Evolutionary conservation across 2,888 invertebrate species (phyloP), one percentile per base, ranked within the genome.

Genomic region (Therioaphis trifolii): DNA sequence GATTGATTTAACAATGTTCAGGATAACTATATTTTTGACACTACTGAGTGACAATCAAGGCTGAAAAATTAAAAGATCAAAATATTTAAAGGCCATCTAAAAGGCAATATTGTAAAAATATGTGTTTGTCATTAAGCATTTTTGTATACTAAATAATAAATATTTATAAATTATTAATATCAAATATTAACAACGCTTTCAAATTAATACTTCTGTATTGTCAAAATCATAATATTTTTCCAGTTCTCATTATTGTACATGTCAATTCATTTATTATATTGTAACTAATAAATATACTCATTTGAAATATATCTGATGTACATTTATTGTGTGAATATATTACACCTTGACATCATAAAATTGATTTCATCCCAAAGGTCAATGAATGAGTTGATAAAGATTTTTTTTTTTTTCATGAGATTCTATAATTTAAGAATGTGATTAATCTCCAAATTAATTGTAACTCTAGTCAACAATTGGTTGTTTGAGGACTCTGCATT

Each of bases 191-290:
- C 21, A 40, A 40, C 4, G 14, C 58, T 43, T 69, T 5, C n/a
- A 75, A 43, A 27, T 52, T 58, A 58, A 9, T 27, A 43, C 55
- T 55, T 29, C 21, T 12, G 7, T 58, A 58, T 43, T 58, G 40
- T 27, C 27, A 24, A 58, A 40, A 43, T 40, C 35, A n/a, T n/a
- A 40, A 21, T 58, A 75, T 58, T 43, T 24, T 75, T 75, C 12
- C 35, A 11, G 35, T 49, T 49, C 27, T 18, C 46, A 27, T 58
- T 71, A 49, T 74, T 43, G 12, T 74, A 18, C 14, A 12, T 24
- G 43, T 58, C 24, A 75, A 58, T 43, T 75, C n/a, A 43, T 43
- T 24, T 75, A 58, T 58, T 58, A 24, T 75, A 52, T 43, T 75
- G 12, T 74, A 21, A 24, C 4, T 55, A 24, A 74, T 74, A 55